Conservation (phyloP, 92 coral and sea anemone species). For the Zoanthus gigantus region DNA sequence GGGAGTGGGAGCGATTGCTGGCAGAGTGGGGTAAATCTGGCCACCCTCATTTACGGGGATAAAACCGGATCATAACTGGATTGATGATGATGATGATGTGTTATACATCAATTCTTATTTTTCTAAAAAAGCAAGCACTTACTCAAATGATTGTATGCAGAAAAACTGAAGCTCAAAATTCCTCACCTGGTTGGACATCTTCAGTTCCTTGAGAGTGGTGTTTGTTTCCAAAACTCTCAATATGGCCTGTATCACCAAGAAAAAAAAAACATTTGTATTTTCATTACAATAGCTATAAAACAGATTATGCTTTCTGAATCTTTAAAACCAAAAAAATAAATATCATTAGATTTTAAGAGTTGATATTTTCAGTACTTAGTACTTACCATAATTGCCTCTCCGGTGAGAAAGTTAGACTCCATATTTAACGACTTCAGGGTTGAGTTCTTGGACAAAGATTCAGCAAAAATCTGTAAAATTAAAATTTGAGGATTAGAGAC, state of each 20-base stretch:
- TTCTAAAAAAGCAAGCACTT: too few species aligned
- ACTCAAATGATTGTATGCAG: not conserved
- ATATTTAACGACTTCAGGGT: conserved; percentile 75
- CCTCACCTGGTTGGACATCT: conserved; percentile 91
- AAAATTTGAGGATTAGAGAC: not conserved
- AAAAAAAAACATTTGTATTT: not conserved
- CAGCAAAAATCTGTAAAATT: conserved; percentile 68
- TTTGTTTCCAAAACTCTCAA: conserved; percentile 79
- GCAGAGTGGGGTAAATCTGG: too few species aligned
- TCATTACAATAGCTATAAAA: not conserved
- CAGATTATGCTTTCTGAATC: not conserved
- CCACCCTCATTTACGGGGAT: too few species aligned
- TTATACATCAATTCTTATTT: too few species aligned
- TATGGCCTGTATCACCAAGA: conserved; percentile 63
- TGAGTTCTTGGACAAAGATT: conserved; percentile 73
- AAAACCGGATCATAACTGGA: too few species aligned
- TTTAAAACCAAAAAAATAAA: not conserved
- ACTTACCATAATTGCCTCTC: conserved; percentile 88
- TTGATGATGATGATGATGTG: too few species aligned
- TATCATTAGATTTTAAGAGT: not conserved
- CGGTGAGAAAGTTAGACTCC: conserved; percentile 94
- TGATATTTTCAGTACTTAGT: not conserved
- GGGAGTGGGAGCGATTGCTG: too few species aligned
- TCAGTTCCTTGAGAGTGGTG: conserved; percentile 80
- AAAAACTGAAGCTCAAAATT: not conserved